Conservation (phyloP, 2,888 invertebrate species). For the Catonia carolina region DNA sequence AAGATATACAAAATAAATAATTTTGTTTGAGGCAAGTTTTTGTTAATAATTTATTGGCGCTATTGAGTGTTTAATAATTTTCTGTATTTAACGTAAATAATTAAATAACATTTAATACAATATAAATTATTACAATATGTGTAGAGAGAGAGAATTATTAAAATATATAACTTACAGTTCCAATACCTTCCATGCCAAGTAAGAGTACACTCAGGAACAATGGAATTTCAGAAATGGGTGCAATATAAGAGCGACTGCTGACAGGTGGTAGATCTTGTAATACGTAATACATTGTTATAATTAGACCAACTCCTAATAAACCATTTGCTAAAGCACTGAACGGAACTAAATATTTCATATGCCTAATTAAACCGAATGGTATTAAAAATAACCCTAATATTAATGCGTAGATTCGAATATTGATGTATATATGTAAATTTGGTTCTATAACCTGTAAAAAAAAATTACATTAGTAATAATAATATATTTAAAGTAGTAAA, state of each 20-base stretch:
- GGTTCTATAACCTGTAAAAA: constrained; percentile 31
- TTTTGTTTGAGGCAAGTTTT: too few species aligned
- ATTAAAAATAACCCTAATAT: constrained; percentile 61
- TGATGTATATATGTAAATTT: constrained; percentile 21
- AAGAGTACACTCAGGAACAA: constrained; percentile 92
- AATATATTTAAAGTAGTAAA: too few species aligned
- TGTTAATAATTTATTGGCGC: too few species aligned
- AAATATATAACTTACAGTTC: constrained; percentile 55
- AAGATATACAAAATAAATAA: too few species aligned
- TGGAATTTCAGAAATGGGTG: constrained; percentile 51
- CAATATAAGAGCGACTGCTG: constrained; percentile 48
- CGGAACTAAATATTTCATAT: constrained; percentile 77
- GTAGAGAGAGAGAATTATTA: too few species aligned
- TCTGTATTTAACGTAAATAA: too few species aligned
- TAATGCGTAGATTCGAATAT: constrained; percentile 58
- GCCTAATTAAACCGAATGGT: constrained; percentile 63
- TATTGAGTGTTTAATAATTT: too few species aligned
- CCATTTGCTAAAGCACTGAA: constrained; percentile 84
- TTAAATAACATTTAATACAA: too few species aligned
- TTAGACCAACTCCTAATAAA: constrained; percentile 68
- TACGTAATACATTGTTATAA: constrained; percentile 77
- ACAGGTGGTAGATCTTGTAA: constrained; percentile 54
- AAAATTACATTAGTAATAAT: not conserved
- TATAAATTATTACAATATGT: too few species aligned
- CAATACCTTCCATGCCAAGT: constrained; percentile 96